A percentile compares a stretch with the other conserved stretches of the same genome.
These are phyloP conservation scores for Apodemus speciosus DNA, from an alignment of 2,113 vertebrate genomes.

Conservation along the genomic window DNA sequence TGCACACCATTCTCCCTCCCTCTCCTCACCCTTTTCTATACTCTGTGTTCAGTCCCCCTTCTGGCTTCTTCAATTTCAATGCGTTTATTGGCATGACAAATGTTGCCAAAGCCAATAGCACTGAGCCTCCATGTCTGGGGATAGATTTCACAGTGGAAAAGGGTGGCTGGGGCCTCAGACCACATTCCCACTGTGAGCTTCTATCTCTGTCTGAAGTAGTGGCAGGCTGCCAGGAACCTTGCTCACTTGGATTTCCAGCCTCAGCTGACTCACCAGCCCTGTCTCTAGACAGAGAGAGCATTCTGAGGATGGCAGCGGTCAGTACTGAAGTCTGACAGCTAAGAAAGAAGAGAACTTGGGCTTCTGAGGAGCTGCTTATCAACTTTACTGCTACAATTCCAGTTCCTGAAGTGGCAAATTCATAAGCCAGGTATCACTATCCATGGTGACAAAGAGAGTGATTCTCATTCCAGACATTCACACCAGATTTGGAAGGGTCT, in stretches of 20 bases:
- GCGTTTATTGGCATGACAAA: slow-evolving; percentile 79
- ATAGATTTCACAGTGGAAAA: slow-evolving; percentile 79
- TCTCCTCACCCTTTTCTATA: neutral
- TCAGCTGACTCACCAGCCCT: slow-evolving; percentile 58
- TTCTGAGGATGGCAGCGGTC: slow-evolving; percentile 62
- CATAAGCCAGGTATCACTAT: neutral
- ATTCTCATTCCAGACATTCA: neutral
- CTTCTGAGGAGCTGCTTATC: slow-evolving; percentile 21
- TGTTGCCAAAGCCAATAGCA: slow-evolving; percentile 77
- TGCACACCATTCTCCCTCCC: neutral
- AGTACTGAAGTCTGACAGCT: slow-evolving; percentile 53
- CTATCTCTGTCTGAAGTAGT: slow-evolving; percentile 58
- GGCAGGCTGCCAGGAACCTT: slow-evolving; percentile 74
- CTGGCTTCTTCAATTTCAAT: slow-evolving; percentile 77
- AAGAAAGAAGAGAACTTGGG: neutral
- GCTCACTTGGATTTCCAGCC: slow-evolving; percentile 67
- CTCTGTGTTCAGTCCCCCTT: neutral
- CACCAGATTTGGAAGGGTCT: neutral
- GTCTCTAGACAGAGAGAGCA: slow-evolving; percentile 64
- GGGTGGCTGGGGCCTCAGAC: slow-evolving; percentile 55
- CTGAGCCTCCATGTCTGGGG: slow-evolving; percentile 76
- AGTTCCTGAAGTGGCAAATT: neutral
- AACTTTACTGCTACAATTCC: neutral
- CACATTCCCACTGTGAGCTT: slow-evolving; percentile 72
- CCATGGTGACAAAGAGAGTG: neutral